Base-by-base conservation (phyloP, 2,888 invertebrate genomes). In the Ephialtes manifestator region DNA sequence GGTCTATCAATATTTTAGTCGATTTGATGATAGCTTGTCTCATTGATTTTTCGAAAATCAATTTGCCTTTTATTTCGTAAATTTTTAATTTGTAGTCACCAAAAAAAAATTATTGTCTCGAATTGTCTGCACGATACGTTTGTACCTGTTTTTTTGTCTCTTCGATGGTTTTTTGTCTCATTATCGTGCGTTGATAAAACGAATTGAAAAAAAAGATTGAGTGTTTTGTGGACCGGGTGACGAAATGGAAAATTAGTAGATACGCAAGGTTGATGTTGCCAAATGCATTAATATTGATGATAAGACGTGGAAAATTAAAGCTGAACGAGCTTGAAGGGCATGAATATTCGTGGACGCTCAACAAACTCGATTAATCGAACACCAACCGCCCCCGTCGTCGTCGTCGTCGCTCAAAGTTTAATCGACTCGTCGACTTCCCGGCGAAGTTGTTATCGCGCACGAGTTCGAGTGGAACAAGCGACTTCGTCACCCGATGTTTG, bases 101-200 rank as follows among this genome's bases (percentile, higher is more conserved):
- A 46, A 46, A 53, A 39, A 43, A 35, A n/a, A 67, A 39, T 43
- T 28, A 67, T 70, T 35, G 24, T 60, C 60, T 68, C 60, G 70
- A 11, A 35, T 76, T 46, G 20, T 83, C 70, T 83, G 85, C 70
- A 67, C 77, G 10, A 75, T 78, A 85, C 72, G 51, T 71, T 72
- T 67, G 85, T 86, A 86, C 85, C 85, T 86, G 81, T 82, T 83
- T 86, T 4, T 78, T 39, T 70, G 60, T 77, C 74, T 65, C 60
- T 77, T 71, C 71, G 28, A 71, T 75, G n/a, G n/a, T 79, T 71
- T 79, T 70, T 78, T 43, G 15, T 70, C 48, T 20, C 43, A 0
- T 60, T 11, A 39, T 63, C 11, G 63, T 35, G 46, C 46, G 15
- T 68, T 46, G 28, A 28, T 70, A 8, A 46, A 46, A 71, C 78